Base-by-base conservation (phyloP, 2,113 vertebrate species). In the Theristicus caerulescens region DNA sequence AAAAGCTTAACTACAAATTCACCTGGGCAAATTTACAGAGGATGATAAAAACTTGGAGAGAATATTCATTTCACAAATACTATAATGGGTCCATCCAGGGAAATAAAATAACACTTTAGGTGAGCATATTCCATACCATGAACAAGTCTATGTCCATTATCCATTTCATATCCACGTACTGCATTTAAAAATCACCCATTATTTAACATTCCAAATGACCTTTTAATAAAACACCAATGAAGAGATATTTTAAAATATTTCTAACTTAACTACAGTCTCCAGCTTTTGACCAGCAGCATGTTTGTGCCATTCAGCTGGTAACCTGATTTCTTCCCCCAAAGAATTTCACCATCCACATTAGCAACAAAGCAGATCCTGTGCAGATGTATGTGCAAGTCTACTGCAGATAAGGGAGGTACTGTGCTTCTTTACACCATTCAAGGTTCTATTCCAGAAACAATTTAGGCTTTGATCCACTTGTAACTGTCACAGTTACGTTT, bases 181-280 rank as follows among this genome's bases (percentile, higher is more conserved):
- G 36, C 27, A 36, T 77, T 58, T 58, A 93, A 46, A 92, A 93
- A 77, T 52, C 40, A 83, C 40, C 25, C 38, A 8, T 64, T 90
- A 57, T 88, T 57, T 77, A 88, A 76, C 40, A 40, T 52, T 42
- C 15, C 55, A 46, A 25, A 20, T 61, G 66, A 65, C 19, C 67
- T 88, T 83, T 83, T 54, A 61, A 73, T 65, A 90, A 80, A 90
- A 72, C 40, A 92, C 9, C 62, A 76, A 9, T 14, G 32, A 90
- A 62, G 10, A 25, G 31, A 27, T 3, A 66, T 90, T 85, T 90
- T 5, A 18, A 82, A 65, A 77, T 58, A 86, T 54, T 92, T 58
- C 44, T 57, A 13, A 31, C 13, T 67, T 82, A 69, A 72, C 36
- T 11, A 40, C 13, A 70, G 24, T 49, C 9, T 73, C 26, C 22